Conservation (phyloP, 53 echinoderm and acorn worm species). For the Apostichopus leukothele region DNA sequence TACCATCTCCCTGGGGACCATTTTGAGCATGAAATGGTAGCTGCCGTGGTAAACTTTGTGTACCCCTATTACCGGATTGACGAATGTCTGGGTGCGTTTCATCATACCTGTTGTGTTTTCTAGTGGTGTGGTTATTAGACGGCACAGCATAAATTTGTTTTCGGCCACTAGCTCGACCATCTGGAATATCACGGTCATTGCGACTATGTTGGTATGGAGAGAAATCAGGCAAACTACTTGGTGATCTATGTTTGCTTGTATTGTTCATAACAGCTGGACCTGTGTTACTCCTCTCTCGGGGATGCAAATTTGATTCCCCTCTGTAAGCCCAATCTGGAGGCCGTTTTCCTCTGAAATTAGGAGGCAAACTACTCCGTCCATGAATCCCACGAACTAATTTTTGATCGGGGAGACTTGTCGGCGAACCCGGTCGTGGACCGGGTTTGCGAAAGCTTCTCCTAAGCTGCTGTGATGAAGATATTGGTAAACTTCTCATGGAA, state of each 20-base stretch:
- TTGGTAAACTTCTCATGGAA: conserved; percentile 13
- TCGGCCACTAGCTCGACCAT: not conserved
- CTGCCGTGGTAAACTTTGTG: conserved; percentile 19
- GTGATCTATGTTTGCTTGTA: not conserved
- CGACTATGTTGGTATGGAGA: not conserved
- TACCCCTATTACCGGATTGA: not conserved
- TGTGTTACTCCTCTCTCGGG: conserved; percentile 6
- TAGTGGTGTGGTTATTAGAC: not conserved
- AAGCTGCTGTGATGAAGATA: not conserved
- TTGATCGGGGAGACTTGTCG: conserved; percentile 25
- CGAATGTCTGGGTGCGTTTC: not conserved
- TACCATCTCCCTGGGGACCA: not conserved
- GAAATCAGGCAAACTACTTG: conserved; percentile 22
- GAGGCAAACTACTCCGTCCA: conserved; percentile 27
- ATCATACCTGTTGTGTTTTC: not conserved
- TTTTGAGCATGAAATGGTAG: not conserved
- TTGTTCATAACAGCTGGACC: not conserved
- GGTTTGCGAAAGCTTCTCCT: conserved; percentile 29
- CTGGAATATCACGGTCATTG: not conserved
- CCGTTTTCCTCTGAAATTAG: conserved; percentile 13
- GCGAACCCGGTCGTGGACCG: conserved; percentile 26
- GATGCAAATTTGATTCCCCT: not conserved
- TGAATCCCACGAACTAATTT: not conserved
- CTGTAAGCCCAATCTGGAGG: not conserved
- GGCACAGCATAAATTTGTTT: conserved; percentile 33